These are phyloP conservation scores for Numenius arquata DNA, from an alignment of 2,113 vertebrate genomes.

Conservation along the genomic window DNA sequence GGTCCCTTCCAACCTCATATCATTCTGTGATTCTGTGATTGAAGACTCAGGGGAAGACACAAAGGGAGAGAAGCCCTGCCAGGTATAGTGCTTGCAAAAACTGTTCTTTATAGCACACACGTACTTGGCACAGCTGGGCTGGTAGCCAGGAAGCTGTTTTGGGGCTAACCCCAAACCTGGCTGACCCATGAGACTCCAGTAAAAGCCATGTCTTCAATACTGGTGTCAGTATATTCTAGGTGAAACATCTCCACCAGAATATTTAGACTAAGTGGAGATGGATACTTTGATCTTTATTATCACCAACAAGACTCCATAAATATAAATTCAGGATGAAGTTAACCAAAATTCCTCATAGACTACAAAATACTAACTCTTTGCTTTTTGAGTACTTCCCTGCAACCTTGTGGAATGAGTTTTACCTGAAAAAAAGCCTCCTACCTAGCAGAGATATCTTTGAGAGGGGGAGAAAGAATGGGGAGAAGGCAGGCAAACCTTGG, in stretches of 20 bases:
- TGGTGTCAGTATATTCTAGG: neutral
- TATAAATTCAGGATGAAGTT: neutral
- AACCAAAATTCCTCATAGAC: neutral
- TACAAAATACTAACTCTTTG: neutral
- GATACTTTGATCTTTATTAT: neutral
- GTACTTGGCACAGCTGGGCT: neutral
- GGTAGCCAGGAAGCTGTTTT: neutral
- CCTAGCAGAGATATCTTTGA: neutral
- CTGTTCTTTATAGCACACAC: neutral
- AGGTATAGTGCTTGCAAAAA: neutral
- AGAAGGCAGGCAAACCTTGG: neutral
- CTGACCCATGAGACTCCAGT: fast-evolving
- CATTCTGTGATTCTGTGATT: no score
- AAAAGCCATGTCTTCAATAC: neutral
- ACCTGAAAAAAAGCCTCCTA: neutral
- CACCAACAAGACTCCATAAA: neutral
- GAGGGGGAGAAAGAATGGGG: neutral
- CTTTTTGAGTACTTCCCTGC: neutral
- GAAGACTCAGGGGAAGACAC: neutral
- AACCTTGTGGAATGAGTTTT: neutral
- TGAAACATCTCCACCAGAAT: neutral
- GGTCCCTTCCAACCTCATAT: no score
- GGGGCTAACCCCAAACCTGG: neutral
- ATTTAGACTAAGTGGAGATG: neutral
- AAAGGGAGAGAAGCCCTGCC: neutral